phyloP scores from a whole-genome alignment of 2,797 vertebrate species.

The Poecilia gillii region DNA sequence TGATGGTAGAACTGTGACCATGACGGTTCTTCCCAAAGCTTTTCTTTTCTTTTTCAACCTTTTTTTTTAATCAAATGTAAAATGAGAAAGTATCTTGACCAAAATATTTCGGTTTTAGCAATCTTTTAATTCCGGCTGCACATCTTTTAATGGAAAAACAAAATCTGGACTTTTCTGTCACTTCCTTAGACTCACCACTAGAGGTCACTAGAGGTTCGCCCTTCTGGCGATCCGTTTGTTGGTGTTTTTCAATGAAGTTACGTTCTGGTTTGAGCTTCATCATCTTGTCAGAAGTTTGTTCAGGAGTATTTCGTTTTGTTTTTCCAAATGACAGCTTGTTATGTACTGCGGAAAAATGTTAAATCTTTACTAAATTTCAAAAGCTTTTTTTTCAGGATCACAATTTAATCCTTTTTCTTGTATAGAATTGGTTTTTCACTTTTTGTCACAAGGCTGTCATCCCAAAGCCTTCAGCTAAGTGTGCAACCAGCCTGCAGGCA shows the following conservation, averaged over 20 bases:
- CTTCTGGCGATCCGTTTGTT: not conserved
- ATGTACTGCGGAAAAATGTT: too few species aligned
- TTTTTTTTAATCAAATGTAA: not conserved
- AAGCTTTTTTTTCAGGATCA: not conserved
- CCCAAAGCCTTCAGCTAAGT: not conserved
- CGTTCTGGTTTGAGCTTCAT: not conserved
- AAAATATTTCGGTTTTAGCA: not conserved
- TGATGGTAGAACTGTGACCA: not conserved
- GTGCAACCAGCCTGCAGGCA: not conserved
- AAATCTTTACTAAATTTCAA: not conserved
- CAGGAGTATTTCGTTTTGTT: not conserved
- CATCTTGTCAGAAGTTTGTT: not conserved
- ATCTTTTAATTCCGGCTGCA: not conserved
- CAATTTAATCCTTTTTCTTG: not conserved
- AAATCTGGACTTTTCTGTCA: not conserved
- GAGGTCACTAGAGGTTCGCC: constrained; percentile 23
- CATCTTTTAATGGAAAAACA: not conserved
- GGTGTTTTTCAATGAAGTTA: not conserved
- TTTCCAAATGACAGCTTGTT: not conserved
- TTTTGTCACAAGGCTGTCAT: not conserved
- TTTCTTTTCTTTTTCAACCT: not conserved
- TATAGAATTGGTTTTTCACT: not conserved
- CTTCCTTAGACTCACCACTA: constrained; percentile 6
- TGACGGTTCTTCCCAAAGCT: not conserved
- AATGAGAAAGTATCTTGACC: not conserved